phyloP scores from a whole-genome alignment of 2,113 vertebrate species.

The Desmodus rotundus region DNA sequence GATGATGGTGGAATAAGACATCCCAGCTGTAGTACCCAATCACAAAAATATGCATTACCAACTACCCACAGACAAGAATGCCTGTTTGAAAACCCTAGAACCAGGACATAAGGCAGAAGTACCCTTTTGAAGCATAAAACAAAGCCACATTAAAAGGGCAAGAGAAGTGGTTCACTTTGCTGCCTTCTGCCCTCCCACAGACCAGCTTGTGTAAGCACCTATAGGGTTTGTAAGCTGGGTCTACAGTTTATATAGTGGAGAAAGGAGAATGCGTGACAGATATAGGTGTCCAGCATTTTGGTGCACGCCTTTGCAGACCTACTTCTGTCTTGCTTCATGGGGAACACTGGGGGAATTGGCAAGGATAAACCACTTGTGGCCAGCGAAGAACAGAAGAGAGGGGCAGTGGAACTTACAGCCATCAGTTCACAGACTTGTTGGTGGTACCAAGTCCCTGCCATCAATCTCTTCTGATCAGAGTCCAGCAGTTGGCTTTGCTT shows the following conservation, averaged over 20 bases:
- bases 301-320: not conserved
- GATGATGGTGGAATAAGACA: not conserved
- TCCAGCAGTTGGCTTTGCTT: not conserved
- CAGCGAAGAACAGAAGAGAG: not conserved
- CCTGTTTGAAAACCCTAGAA: not conserved
- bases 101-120: not conserved
- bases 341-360: not conserved
- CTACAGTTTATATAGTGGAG: not conserved
- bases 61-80: not conserved
- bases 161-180: not conserved
- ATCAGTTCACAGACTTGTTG: not conserved
- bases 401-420: not conserved
- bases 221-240: not conserved
- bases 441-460: not conserved
- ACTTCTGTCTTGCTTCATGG: not conserved
- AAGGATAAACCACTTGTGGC: not conserved
- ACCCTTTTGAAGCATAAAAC: not conserved
- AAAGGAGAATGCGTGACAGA: not conserved
- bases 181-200: not conserved
- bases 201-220: not conserved
- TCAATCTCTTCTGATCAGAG: not conserved
- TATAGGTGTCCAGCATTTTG: not conserved
- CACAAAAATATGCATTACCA: not conserved
- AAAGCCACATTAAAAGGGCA: not conserved
- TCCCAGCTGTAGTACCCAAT: not conserved